Evolutionary conservation across 1,140 invertebrate genomes (phyloP), one percentile per base, ranked within the genome.

Genomic region (Ooceraea biroi): DNA sequence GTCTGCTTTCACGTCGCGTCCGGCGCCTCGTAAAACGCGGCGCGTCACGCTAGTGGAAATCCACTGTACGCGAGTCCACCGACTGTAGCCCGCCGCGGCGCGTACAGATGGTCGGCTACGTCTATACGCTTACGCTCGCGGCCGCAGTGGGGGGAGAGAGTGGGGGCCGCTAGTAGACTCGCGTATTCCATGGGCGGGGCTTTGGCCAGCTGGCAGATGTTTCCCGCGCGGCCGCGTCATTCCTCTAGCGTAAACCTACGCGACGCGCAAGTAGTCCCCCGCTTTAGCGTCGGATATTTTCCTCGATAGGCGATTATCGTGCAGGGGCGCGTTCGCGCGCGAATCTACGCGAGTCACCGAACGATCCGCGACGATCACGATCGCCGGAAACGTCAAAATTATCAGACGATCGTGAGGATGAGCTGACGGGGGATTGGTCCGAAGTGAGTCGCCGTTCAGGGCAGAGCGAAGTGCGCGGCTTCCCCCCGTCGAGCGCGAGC

Each of bases 161-260:
- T 85, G 89, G 87, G 89, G 36, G 87, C 66, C 0, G 3, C 65
- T 19, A 69, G 63, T 80, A 89, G 82, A 86, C 72, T 88, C 78
- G 87, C 88, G 88, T 89, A 89, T 89, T 91, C 86, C 86, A 92
- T 92, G 90, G 94, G 95, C 94, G 94, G 94, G 93, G 94, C 92
- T 85, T 91, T 82, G 83, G 92, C 93, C 95, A 95, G 95, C 95
- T 95, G 95, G 95, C 94, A 95, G 95, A 95, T 95, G 95, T 94
- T 94, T 93, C 94, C 93, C 93, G 93, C 91, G 91, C 91, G 91
- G 91, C 90, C 91, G 88, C 87, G 84, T 78, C 89, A 84, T 91
- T 88, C 91, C 90, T 93, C 90, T 90, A 88, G 89, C 90, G 90
- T 91, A 89, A 89, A 90, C 82, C 90, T 95, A 91, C 95, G 94